Base-by-base conservation (phyloP, 2,888 invertebrate genomes). In the Archaeoteleia sp. region DNA sequence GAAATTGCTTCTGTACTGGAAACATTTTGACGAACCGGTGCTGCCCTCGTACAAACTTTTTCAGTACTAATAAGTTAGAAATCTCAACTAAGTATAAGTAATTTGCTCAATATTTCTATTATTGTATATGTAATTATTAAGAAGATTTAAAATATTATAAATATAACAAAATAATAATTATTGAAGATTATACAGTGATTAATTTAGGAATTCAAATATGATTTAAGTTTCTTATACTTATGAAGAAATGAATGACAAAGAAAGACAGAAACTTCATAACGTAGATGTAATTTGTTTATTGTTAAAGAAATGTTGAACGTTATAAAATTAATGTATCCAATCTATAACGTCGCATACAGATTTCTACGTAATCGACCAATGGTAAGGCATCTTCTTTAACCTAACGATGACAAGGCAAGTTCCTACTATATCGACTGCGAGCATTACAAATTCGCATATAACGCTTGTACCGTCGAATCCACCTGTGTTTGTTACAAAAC, bases 281-380 rank as follows among this genome's bases (percentile, higher is more conserved):
- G 13, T 27, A 20, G 40, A 45, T 40, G 53, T 12, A 40, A 34
- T 61, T 53, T n/a, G 30, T 53, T 37, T 39, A 30, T 27, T 62
- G 12, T 51, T 37, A 48, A 51, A 17, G 20, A 3, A 34, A 42
- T 57, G 17, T 37, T 49, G 15, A 48, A 53, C 32, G 34, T 53
- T 58, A 60, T 53, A 55, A 48, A 66, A 49, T 54, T 54, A 54
- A 43, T 67, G 15, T 53, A 58, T 53, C 20, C 57, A 46, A 57
- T 58, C 53, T 51, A 65, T 58, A 58, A 58, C 43, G 51, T 51
- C 37, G 48, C 45, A 51, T 43, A 67, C 49, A 49, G 49, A 55
- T 49, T 60, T 55, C 53, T 49, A 67, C 49, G 55, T 45, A 49
- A 60, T 60, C 60, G 58, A 66, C 66, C 46, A 37, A 25, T 58